Base-by-base conservation (phyloP, 2,113 vertebrate species). In the Todiramphus chloris region DNA sequence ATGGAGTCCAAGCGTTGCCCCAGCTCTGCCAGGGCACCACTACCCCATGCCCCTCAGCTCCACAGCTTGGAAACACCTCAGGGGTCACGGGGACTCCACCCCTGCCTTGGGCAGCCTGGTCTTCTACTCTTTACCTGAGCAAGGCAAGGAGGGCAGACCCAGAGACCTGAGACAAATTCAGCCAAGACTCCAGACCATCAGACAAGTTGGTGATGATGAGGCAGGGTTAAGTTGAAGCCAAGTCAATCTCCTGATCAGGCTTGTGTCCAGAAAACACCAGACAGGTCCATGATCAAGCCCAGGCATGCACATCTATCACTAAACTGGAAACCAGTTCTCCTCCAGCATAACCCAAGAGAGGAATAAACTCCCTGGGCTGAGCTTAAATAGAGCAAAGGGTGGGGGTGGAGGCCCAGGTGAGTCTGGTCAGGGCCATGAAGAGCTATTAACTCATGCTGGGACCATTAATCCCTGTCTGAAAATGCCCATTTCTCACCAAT, bases 341-440 rank as follows among this genome's bases (percentile, higher is more conserved):
- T n/a, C 66, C 2, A 48, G 18, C 28, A 79, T 1, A n/a, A 28
- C 18, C 6, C 28, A 9, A 28, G 4, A 33, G 10, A 25, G 10
- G 2, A 24, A 3, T 1, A 15, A 0, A 1, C 1, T 25, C 23
- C 13, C 30, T 46, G 13, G 53, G 33, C 33, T 53, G 44, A 85
- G 51, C 59, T 78, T 85, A 51, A 79, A 59, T 44, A 85, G 50
- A 33, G 51, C 35, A 59, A 21, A 74, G 33, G 31, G 69, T 66
- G 60, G 21, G 43, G 60, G 13, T 66, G 37, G 17, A 50, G 43
- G 10, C n/a, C n/a, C 67, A 80, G 85, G 17, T 79, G 74, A 44
- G 44, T 27, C 55, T 27, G 4, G 6, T 78, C 30, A 28, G 28
- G 41, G n/a, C 9, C 10, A 5, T 79, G 41, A 56, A 56, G 35